A percentile compares a stretch with the other conserved stretches of the same genome.
Evolutionary conservation across 2,797 vertebrate species (phyloP).

Genomic region (Nothura maculosa): DNA sequence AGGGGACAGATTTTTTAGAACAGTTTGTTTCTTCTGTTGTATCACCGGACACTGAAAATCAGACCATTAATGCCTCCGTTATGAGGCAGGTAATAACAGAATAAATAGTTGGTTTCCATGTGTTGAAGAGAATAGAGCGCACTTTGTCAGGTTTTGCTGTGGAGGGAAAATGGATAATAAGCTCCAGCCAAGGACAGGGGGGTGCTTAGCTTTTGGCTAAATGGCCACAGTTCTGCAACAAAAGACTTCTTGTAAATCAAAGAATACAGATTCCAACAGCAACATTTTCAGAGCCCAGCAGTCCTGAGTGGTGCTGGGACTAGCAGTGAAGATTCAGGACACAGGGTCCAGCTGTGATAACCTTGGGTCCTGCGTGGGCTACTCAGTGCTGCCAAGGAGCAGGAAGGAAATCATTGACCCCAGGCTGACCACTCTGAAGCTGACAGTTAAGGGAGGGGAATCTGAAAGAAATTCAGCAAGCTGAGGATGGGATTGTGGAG

Average conservation of each 20-base stretch:
- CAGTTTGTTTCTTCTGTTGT: neutral
- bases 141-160: neutral
- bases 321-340: neutral
- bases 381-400: neutral
- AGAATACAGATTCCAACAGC: neutral
- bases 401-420: neutral
- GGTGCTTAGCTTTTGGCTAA: neutral
- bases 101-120: neutral
- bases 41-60: neutral
- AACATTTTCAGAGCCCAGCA: neutral
- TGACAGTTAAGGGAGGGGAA: fast-evolving
- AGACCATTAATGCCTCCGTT: neutral
- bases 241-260: neutral
- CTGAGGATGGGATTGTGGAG: neutral
- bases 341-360: neutral
- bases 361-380: neutral
- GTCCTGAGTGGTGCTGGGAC: neutral
- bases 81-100: neutral
- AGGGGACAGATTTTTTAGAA: neutral
- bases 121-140: neutral
- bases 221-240: neutral
- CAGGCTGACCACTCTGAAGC: neutral
- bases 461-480: neutral
- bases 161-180: neutral
- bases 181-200: neutral